These are phyloP conservation scores for Coregonus suidteri DNA, from an alignment of 2,797 vertebrate species.

Conservation along the genomic window DNA sequence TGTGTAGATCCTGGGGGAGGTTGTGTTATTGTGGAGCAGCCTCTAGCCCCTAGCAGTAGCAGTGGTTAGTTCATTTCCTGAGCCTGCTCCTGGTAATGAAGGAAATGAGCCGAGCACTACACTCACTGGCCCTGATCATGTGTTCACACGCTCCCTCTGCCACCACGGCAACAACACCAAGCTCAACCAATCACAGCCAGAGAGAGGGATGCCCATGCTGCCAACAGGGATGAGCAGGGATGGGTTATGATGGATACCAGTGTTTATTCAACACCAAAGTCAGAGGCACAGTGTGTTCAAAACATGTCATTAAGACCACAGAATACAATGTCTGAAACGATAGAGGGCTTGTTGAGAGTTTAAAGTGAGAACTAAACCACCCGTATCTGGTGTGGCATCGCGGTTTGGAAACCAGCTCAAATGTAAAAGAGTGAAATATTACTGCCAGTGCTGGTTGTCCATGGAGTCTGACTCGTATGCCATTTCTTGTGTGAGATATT, in stretches of 20 bases:
- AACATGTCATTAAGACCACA: constrained; percentile 48
- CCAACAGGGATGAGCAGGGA: constrained; percentile 22
- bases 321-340: constrained; percentile 21
- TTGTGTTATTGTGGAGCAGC: constrained; percentile 21
- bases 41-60: constrained; percentile 37
- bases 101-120: constrained; percentile 62
- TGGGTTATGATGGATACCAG: constrained; percentile 17
- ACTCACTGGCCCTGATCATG: constrained; percentile 57
- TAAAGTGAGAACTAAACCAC: neutral
- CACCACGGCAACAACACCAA: constrained; percentile 44
- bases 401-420: neutral
- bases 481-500: neutral
- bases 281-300: constrained; percentile 25
- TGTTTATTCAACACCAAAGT: constrained; percentile 23
- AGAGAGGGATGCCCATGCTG: constrained; percentile 6
- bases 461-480: neutral
- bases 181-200: constrained; percentile 27
- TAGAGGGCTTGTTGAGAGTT: neutral
- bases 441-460: neutral
- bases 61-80: constrained; percentile 74
- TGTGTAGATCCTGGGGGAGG: neutral
- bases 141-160: constrained; percentile 45
- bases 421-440: neutral
- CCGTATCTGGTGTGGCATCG: neutral
- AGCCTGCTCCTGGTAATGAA: constrained; percentile 62